phyloP scores from a whole-genome alignment of 2,113 vertebrate species.

The Chaenogobius annularis region DNA sequence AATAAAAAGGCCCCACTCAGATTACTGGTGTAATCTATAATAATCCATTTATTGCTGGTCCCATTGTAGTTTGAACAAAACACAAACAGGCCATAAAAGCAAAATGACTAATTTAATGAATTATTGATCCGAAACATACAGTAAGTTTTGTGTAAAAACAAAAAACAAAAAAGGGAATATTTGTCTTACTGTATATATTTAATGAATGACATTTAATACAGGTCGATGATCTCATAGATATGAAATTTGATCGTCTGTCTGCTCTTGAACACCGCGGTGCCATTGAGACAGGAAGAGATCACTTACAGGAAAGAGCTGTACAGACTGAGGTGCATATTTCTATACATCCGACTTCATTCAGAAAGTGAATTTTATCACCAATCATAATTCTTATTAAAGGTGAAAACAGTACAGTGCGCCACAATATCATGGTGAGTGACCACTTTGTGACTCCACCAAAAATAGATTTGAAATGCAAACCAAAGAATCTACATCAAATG shows the following conservation, averaged over 20 bases:
- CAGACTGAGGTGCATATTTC: conserved; percentile 4
- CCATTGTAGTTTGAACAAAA: no score
- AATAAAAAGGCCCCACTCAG: no score
- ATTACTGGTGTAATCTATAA: no score
- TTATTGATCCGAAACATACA: no score
- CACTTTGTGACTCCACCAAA: not conserved
- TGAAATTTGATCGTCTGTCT: conserved; percentile 59
- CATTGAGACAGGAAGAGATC: conserved; percentile 10
- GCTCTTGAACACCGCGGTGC: conserved; percentile 25
- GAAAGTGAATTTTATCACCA: not conserved
- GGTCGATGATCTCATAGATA: conserved; percentile 44
- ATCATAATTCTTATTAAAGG: not conserved
- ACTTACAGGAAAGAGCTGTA: conserved; percentile 20
- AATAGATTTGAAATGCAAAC: not conserved
- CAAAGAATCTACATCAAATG: no score
- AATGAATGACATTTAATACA: conserved; percentile 34
- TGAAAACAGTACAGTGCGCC: not conserved
- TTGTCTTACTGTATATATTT: conserved; percentile 25
- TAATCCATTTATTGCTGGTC: no score
- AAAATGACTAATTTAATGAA: no score
- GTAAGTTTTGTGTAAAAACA: not conserved
- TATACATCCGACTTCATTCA: not conserved
- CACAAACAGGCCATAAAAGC: no score
- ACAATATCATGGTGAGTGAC: not conserved
- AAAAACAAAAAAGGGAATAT: not conserved